Evolutionary conservation across 2,113 vertebrate species (phyloP), one percentile per base, ranked within the genome.

Genomic region (Vireo altiloquus): DNA sequence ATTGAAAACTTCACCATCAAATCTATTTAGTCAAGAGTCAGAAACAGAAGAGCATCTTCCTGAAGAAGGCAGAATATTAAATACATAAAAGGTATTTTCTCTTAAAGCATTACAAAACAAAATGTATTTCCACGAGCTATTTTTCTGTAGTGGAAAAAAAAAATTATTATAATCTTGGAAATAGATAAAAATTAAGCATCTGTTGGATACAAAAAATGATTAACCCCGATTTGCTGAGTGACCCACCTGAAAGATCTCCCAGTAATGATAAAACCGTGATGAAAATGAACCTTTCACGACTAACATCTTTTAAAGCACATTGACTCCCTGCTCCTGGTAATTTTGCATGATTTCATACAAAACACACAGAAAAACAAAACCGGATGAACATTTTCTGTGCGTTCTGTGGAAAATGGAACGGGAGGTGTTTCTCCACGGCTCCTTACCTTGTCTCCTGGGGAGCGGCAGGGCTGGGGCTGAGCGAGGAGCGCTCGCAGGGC

Each of bases 401-500:
- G 87, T 65, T 15, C 70, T 10, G 31, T 47, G 79, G 59, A 0
- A 37, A 33, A 37, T 0, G 27, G 31, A 7, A 24, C 0, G 37
- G 37, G 80, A 12, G n/a, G 42, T 15, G 2, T 14, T 14, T 63
- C 5, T 6, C 24, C 78, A 1, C 6, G n/a, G 85, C 68, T 12
- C 9, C 54, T 57, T 54, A 35, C 91, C 84, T 54, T 17, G 82
- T 37, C 28, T 20, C 39, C 70, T 15, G 3, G 11, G 72, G 89
- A 64, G 90, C 81, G 56, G 84, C 60, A 11, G 23, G 22, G 76
- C 47, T 85, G 50, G 1, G 4, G 0, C 47, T 70, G 40, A 13
- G 40, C 40, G 74, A 40, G 13, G 50, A 2, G 37, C 21, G 4
- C 7, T 74, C 10, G 11, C 12, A 4, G 40, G 21, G 2, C 23